Evolutionary conservation across 1,140 invertebrate genomes (phyloP), one percentile per base, ranked within the genome.

Genomic region (Harlomillsia oculata): DNA sequence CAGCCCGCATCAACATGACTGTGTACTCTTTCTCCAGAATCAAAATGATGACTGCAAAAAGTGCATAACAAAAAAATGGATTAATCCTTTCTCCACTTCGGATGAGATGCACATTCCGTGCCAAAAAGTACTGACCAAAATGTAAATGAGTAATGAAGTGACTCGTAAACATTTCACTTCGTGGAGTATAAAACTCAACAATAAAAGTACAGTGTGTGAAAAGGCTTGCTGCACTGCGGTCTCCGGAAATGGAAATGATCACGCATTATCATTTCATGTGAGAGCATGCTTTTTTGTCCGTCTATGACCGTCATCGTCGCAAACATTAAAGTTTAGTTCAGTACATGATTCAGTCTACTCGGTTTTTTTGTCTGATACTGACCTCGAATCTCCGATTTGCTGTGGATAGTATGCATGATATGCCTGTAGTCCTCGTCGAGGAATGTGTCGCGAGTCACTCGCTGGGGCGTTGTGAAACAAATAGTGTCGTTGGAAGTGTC

Each of bases 1-100:
- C 76, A 4, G 76, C 73, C 21, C 72, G 66, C 63, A 79, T 63
- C 5, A 80, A 66, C 30, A 70, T 67, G 2, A 70, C 55, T 0
- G 75, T 75, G 23, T 73, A 69, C 39, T 70, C 66, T 48, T 77
- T 75, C 53, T 78, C 76, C 11, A 76, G 71, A 59, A 79, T 80
- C 21, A 80, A 61, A 6, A 80, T 72, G 1, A 79, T 76, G 23
- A 79, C 77, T 77, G 64, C 6, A 61, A 60, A 56, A 23, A 44
- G n/a, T n/a, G n/a, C n/a, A n/a, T n/a, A n/a, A n/a, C n/a, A n/a
- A n/a, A n/a, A n/a, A n/a, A n/a, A n/a, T n/a, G n/a, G n/a, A n/a
- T n/a, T n/a, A n/a, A n/a, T n/a, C n/a, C n/a, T n/a, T n/a, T n/a
- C n/a, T n/a, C n/a, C n/a, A n/a, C n/a, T n/a, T n/a, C n/a, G n/a